These are phyloP conservation scores for Periophthalmus magnuspinnatus DNA, from an alignment of 2,797 vertebrate genomes.

Conservation along the genomic window DNA sequence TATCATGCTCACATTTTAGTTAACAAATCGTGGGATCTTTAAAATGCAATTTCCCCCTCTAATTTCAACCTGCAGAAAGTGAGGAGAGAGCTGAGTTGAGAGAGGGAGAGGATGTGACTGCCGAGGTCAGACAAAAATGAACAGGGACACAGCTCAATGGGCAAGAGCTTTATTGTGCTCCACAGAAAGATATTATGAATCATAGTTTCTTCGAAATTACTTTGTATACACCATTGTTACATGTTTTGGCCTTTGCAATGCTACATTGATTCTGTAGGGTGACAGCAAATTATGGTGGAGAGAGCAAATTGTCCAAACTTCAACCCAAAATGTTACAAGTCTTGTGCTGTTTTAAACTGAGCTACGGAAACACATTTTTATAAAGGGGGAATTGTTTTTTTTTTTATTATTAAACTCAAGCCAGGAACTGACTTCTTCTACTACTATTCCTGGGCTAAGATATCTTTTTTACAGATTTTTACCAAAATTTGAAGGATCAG, in stretches of 20 bases:
- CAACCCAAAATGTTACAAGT: neutral
- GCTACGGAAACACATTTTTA: neutral
- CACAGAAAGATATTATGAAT: conserved; percentile 3
- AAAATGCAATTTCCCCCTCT: conserved; percentile 6
- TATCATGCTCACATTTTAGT: neutral
- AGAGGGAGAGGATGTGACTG: neutral
- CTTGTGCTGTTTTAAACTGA: neutral
- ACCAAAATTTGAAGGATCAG: too few species aligned
- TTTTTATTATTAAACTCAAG: neutral
- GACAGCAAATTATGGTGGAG: neutral
- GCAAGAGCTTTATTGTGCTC: neutral
- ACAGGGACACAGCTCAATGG: conserved; percentile 2
- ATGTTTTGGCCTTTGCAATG: neutral
- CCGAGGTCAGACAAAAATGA: neutral
- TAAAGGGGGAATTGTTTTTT: neutral
- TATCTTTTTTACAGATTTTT: too few species aligned
- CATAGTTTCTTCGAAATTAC: neutral
- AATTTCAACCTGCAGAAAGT: conserved; percentile 4
- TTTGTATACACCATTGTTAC: neutral
- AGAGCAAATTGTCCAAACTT: neutral
- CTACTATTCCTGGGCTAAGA: too few species aligned
- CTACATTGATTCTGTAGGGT: neutral
- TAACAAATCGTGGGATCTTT: conserved; percentile 1
- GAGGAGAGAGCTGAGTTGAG: neutral
- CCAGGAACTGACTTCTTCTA: too few species aligned